Percentiles rank a stretch among this genome's conserved stretches.
These are phyloP conservation scores for Amazona vittata DNA, from an alignment of 2,113 vertebrate species.

Conservation along the genomic window DNA sequence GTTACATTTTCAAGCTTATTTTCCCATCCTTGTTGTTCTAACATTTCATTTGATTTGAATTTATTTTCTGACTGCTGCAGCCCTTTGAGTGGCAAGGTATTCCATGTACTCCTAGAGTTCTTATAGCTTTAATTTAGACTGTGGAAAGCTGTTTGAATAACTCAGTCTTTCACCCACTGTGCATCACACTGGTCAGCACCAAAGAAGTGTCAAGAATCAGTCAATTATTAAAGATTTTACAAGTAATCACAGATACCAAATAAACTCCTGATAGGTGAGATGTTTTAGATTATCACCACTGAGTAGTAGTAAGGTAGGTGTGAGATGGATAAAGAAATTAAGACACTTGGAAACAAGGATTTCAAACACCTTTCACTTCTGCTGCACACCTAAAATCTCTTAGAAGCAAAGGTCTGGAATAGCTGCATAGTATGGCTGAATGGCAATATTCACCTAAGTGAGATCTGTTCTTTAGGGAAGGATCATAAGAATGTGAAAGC, in stretches of 20 bases:
- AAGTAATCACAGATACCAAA: not conserved
- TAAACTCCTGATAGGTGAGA: not conserved
- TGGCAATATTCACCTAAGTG: not conserved
- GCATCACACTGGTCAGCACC: not conserved
- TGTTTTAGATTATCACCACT: not conserved
- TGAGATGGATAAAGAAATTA: not conserved
- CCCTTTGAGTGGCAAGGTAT: not conserved
- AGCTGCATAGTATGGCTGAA: not conserved
- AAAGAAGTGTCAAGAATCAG: not conserved
- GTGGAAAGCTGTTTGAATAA: not conserved
- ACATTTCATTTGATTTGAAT: not conserved
- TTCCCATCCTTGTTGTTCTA: not conserved
- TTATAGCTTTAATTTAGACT: not conserved
- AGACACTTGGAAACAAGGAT: not conserved
- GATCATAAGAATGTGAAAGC: not conserved
- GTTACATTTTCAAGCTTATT: not conserved
- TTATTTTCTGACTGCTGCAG: not conserved
- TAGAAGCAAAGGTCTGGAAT: not conserved
- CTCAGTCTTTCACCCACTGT: not conserved
- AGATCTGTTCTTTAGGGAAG: not conserved
- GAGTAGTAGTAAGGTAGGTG: not conserved
- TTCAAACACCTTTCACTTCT: not conserved
- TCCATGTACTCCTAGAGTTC: not conserved
- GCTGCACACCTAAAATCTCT: not conserved
- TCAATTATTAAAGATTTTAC: not conserved